A percentile compares a stretch with the other conserved stretches of the same genome.
Evolutionary conservation across 2,113 vertebrate genomes (phyloP).

Genomic region (Zosterops japonicus): DNA sequence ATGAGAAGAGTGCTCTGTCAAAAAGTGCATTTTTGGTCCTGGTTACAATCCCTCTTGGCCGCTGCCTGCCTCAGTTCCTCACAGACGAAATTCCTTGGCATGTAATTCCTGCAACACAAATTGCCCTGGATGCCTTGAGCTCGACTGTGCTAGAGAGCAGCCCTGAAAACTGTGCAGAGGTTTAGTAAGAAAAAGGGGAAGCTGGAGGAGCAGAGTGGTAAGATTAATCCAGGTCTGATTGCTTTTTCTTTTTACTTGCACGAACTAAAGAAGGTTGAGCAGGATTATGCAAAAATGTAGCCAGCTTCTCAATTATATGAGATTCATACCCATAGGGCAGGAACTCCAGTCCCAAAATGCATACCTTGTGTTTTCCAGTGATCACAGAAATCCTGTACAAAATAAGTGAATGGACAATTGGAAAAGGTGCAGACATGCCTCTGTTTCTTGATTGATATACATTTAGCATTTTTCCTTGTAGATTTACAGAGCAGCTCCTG

Average conservation of each 20-base stretch:
- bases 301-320: background rate
- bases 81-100: background rate
- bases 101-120: background rate
- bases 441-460: background rate
- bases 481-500: background rate
- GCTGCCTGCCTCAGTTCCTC: background rate
- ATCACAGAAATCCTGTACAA: background rate
- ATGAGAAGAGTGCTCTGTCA: background rate
- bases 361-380: background rate
- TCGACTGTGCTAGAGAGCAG: no score
- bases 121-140: background rate
- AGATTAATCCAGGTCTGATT: background rate
- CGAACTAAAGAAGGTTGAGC: rapidly evolving
- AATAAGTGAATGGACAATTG: background rate
- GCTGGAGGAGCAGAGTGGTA: rapidly evolving
- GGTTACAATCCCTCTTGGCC: background rate
- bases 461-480: rapidly evolving
- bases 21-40: background rate
- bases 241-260: background rate
- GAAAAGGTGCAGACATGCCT: background rate
- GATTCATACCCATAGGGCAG: background rate
- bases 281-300: background rate
- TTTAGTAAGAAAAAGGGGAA: background rate
- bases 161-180: background rate
- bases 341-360: background rate